Base-by-base conservation (phyloP, 2,113 vertebrate genomes). In the Mastomys natalensis region DNA sequence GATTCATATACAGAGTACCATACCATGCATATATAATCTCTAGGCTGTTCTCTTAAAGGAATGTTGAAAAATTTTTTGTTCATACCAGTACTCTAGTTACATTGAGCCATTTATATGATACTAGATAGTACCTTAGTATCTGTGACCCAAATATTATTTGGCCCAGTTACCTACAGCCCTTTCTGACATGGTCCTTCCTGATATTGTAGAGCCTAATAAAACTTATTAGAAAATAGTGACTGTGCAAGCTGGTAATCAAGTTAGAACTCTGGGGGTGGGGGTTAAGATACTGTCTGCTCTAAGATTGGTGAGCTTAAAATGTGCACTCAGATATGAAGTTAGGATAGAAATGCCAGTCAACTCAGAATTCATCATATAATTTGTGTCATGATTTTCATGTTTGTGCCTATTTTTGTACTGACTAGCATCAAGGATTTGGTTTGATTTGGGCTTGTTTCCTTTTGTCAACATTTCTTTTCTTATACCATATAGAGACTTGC, bases 361-460 rank as follows among this genome's bases (percentile, higher is more conserved):
- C 89, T 92, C 45, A 85, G n/a, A 77, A 34, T 45, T 76, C 82
- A 31, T 1, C 11, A 11, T 85, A 7, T 94, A 74, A 62, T 29
- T 82, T 60, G 31, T 66, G 37, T 84, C 29, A 3, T 53, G 89
- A 72, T 55, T 90, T 48, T 89, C n/a, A 7, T 70, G 51, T 93
- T 43, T 55, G 11, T 88, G 74, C 64, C 90, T 68, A 11, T 77
- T 94, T 89, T 91, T 22, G 62, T 58, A 86, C 84, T 96, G 97
- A 37, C 68, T 90, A 31, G 70, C 40, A 66, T 81, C 76, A 70
- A 7, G 84, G 78, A 45, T 73, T 96, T 86, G 45, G 21, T 87
- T 93, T 95, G 64, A 95, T 82, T 90, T 82, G 31, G 87, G 73
- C 80, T 97, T 93, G 26, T 34, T 97, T 90, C 70, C 89, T n/a